Conservation (phyloP, 2,888 invertebrate genomes). For the Panzeria rudis region DNA sequence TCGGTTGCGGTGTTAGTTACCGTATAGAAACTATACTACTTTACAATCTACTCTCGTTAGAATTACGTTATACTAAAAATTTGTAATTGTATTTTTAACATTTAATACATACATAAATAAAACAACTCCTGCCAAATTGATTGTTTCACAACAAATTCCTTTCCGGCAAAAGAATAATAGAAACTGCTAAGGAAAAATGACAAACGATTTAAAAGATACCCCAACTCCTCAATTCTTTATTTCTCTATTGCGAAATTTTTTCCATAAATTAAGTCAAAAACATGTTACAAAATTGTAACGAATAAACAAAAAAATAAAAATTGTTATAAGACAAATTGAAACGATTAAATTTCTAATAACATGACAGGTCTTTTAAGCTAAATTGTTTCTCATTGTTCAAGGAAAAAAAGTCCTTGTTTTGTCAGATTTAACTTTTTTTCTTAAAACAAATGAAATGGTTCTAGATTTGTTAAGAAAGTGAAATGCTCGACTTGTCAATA, state of each 20-base stretch:
- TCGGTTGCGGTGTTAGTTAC: no score
- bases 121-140: conserved; percentile 26
- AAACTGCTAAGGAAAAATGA: background rate
- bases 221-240: no score
- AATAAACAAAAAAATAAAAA: conserved; percentile 27
- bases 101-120: no score
- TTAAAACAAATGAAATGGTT: conserved; percentile 36
- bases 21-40: no score
- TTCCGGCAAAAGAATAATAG: conserved; percentile 32
- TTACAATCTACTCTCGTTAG: no score
- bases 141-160: conserved; percentile 57
- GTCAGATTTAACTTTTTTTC: conserved; percentile 17
- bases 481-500: background rate
- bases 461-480: conserved; percentile 23
- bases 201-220: conserved; percentile 4
- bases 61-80: no score
- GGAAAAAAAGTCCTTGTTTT: conserved; percentile 6
- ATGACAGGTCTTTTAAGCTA: no score
- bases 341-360: no score
- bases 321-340: conserved; percentile 31
- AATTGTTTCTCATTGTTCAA: conserved; percentile 10
- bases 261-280: conserved; percentile 57
- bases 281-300: conserved; percentile 50
- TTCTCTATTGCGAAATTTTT: conserved; percentile 34
- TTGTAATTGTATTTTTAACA: no score